Conservation (phyloP, 2,113 vertebrate genomes). For the Trichomycterus rosablanca region DNA sequence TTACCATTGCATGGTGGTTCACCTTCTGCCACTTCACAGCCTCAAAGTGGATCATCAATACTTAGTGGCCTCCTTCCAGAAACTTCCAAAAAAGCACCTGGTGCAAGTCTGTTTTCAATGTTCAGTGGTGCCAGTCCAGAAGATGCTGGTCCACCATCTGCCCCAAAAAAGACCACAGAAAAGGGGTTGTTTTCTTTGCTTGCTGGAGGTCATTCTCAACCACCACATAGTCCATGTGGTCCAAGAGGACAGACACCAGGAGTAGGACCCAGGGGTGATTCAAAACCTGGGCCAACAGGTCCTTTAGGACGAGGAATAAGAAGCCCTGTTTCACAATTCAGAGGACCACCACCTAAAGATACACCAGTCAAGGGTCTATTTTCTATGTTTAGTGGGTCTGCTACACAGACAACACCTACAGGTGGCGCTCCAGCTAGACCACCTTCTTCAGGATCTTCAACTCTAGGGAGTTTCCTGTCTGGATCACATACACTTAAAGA, state of each 20-base stretch:
- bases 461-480: slow-evolving; percentile 27
- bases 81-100: slow-evolving; percentile 59
- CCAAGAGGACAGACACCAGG: slow-evolving; percentile 44
- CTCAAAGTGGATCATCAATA: slow-evolving; percentile 56
- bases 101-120: slow-evolving; percentile 65
- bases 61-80: slow-evolving; percentile 65
- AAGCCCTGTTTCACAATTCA: too few relatives aligned
- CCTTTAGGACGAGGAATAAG: slow-evolving; percentile 3
- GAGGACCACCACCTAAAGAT: slow-evolving; percentile 48
- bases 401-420: slow-evolving; percentile 47
- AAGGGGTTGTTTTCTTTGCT: slow-evolving; percentile 66
- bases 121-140: slow-evolving; percentile 58
- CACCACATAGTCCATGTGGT: slow-evolving; percentile 27
- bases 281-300: not conserved
- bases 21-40: slow-evolving; percentile 43
- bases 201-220: slow-evolving; percentile 52
- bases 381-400: slow-evolving; percentile 63
- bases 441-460: slow-evolving; percentile 28
- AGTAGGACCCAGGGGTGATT: not conserved
- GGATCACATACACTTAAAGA: slow-evolving; percentile 48
- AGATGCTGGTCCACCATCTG: slow-evolving; percentile 27
- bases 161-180: slow-evolving; percentile 51
- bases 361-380: slow-evolving; percentile 62
- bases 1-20: too few relatives aligned
- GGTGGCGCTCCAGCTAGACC: slow-evolving; percentile 43